phyloP scores from a whole-genome alignment of 2,888 invertebrate genomes.

The Protophormia terraenovae region DNA sequence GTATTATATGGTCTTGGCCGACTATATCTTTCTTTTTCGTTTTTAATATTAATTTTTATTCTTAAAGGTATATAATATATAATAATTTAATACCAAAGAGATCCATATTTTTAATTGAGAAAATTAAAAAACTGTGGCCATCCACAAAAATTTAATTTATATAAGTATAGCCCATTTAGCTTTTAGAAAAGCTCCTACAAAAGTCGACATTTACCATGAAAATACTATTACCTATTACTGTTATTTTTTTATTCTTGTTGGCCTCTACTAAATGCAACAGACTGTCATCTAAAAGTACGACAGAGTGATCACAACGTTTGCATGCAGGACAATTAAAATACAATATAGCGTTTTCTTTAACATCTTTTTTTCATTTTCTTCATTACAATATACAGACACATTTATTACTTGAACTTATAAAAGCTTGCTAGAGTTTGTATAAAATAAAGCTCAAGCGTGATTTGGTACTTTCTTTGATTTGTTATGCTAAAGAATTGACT shows the following conservation, averaged over 20 bases:
- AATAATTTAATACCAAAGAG: no score
- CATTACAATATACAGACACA: not conserved
- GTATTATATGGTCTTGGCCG: no score
- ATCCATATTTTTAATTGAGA: no score
- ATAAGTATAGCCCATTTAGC: no score
- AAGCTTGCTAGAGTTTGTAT: slow-evolving; percentile 12
- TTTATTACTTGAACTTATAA: slow-evolving; percentile 3
- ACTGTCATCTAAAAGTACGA: slow-evolving; percentile 45
- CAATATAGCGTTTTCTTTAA: slow-evolving; percentile 67
- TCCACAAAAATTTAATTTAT: no score
- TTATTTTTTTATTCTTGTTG: not conserved
- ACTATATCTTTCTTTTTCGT: no score
- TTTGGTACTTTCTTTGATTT: slow-evolving; percentile 62
- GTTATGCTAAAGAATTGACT: slow-evolving; percentile 50
- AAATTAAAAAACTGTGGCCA: no score
- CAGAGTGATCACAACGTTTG: slow-evolving; percentile 43
- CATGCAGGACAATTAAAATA: slow-evolving; percentile 71
- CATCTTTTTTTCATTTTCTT: slow-evolving; percentile 39
- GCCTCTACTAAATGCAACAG: not conserved
- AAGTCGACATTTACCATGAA: not conserved
- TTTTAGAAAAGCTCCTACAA: not conserved
- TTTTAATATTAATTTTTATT: no score
- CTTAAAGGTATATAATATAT: no score
- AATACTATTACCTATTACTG: not conserved
- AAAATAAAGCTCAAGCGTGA: slow-evolving; percentile 39